A percentile compares a stretch with the other conserved stretches of the same genome.
Evolutionary conservation across 1,140 invertebrate species (phyloP).

Genomic region (Vanessa tameamea): DNA sequence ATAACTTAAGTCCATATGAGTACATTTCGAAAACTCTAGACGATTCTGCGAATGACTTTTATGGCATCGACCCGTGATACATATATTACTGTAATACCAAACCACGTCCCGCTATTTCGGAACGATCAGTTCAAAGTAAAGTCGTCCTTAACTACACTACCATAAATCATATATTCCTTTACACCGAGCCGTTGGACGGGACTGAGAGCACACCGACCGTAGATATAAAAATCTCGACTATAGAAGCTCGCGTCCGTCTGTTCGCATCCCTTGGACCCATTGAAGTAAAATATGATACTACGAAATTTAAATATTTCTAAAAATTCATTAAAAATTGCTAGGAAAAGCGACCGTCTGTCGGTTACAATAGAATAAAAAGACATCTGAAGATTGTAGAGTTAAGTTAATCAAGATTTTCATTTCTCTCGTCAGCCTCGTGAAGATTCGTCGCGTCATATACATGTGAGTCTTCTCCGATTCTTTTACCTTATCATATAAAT

Average conservation of each 20-base stretch:
- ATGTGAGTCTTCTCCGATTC: background rate
- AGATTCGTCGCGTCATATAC: background rate
- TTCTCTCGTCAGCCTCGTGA: constrained; percentile 1
- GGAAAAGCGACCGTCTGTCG: constrained; percentile 1
- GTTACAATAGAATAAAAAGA: background rate
- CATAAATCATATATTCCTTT: constrained; percentile 1
- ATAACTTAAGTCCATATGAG: too few relatives aligned
- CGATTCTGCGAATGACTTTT: too few relatives aligned
- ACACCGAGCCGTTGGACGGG: constrained; percentile 12
- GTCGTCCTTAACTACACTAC: background rate
- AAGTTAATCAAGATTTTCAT: constrained; percentile 6
- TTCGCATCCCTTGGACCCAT: constrained; percentile 20
- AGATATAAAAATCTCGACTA: constrained; percentile 21
- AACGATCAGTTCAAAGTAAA: background rate
- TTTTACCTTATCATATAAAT: background rate
- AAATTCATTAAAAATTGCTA: constrained; percentile 28
- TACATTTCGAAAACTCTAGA: too few relatives aligned
- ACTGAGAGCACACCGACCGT: background rate
- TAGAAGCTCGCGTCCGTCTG: constrained; percentile 12
- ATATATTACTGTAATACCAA: background rate
- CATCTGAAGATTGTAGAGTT: background rate
- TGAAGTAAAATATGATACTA: constrained; percentile 16
- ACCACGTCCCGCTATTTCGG: background rate
- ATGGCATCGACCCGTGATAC: background rate
- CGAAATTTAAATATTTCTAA: constrained; percentile 28